phyloP scores from a whole-genome alignment of 2,888 invertebrate species.

The Myathropa florea region DNA sequence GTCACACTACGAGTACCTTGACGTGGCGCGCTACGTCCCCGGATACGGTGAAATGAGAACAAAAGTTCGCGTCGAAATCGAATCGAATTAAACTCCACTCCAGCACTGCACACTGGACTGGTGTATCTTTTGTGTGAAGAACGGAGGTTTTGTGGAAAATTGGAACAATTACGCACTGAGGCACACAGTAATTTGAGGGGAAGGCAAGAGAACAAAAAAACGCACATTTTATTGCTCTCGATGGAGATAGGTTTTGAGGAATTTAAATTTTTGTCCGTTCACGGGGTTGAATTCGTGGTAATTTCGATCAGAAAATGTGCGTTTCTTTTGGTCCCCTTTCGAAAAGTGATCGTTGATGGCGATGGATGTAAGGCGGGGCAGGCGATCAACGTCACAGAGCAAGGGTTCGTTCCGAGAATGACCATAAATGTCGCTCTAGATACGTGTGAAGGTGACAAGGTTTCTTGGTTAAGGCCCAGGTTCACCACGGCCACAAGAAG shows the following conservation, averaged over 20 bases:
- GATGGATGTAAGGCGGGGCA: neutral
- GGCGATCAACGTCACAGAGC: neutral
- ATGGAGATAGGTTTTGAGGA: neutral
- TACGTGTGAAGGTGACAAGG: neutral
- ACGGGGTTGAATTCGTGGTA: neutral
- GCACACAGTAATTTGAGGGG: neutral
- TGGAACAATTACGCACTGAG: conserved; percentile 52
- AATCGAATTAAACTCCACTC: conserved; percentile 54
- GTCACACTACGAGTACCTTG: neutral
- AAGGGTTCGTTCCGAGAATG: neutral
- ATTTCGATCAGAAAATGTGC: neutral
- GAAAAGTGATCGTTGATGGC: too few relatives aligned
- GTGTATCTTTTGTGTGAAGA: neutral
- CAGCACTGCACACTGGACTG: neutral
- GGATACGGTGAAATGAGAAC: conserved; percentile 43
- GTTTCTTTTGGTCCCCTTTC: neutral
- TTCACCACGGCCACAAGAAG: too few relatives aligned
- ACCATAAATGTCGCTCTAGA: neutral
- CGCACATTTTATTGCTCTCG: neutral
- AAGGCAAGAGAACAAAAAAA: neutral
- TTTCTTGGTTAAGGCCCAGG: too few relatives aligned
- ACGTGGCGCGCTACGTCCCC: neutral
- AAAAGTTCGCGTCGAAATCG: conserved; percentile 55
- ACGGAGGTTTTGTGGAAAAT: conserved; percentile 54
- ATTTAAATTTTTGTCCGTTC: neutral